Conservation (phyloP, 2,888 invertebrate species). For the Eulithis prunata region DNA sequence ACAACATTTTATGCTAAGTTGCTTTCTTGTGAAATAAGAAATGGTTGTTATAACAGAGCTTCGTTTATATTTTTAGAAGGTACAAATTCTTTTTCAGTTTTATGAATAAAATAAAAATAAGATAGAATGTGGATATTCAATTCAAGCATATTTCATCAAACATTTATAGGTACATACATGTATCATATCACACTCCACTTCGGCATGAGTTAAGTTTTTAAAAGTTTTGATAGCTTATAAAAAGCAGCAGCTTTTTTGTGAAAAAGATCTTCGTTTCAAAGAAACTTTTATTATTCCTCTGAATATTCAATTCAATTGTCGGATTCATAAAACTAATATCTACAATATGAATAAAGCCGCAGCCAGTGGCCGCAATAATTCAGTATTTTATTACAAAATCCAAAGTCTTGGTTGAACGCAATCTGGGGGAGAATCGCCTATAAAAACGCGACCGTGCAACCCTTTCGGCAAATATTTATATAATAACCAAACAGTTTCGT, state of each 20-base stretch:
- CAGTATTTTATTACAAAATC: constrained; percentile 49
- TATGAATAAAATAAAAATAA: background rate
- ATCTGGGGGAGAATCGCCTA: constrained; percentile 48
- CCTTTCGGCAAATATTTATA: constrained; percentile 53
- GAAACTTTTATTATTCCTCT: constrained; percentile 31
- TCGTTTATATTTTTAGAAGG: constrained; percentile 1
- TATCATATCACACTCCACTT: too few relatives aligned
- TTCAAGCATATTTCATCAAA: too few relatives aligned
- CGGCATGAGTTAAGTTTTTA: constrained; percentile 8
- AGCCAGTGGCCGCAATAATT: constrained; percentile 43
- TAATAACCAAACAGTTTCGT: constrained; percentile 48
- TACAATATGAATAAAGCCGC: constrained; percentile 38
- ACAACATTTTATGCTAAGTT: constrained; percentile 21
- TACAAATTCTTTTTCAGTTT: background rate
- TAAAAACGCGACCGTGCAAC: constrained; percentile 51
- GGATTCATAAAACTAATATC: constrained; percentile 40
- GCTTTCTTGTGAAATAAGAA: constrained; percentile 7
- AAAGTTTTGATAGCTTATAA: constrained; percentile 27
- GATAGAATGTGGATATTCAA: too few relatives aligned
- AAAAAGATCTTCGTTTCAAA: constrained; percentile 18
- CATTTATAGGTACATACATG: too few relatives aligned
- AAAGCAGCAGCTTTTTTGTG: constrained; percentile 21
- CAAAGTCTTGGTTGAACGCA: constrained; percentile 44
- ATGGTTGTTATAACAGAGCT: constrained; percentile 9
- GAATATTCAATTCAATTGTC: constrained; percentile 40